phyloP scores from a whole-genome alignment of 2,113 vertebrate genomes.

The Sceloporus tristichus region DNA sequence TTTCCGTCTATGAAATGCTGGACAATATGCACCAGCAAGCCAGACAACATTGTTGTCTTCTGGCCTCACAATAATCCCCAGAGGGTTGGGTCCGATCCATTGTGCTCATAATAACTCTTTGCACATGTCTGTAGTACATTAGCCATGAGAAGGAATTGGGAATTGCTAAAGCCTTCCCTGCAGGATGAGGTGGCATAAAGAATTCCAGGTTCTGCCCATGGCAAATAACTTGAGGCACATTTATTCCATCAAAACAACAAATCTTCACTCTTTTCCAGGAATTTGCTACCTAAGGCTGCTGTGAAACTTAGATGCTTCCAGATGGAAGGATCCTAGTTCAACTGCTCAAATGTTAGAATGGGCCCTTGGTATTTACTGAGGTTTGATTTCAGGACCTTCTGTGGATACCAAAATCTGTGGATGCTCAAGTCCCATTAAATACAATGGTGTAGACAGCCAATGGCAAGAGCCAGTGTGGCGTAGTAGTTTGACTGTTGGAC shows the following conservation, averaged over 20 bases:
- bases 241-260: background rate
- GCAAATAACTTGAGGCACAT: background rate
- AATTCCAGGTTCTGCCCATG: background rate
- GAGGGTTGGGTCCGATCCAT: background rate
- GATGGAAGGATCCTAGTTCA: too few relatives aligned
- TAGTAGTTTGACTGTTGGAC: too few relatives aligned
- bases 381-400: too few relatives aligned
- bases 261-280: background rate
- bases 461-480: too few relatives aligned
- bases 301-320: too few relatives aligned
- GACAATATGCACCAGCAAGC: background rate
- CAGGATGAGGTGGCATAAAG: background rate
- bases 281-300: too few relatives aligned
- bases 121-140: background rate
- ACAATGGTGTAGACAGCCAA: too few relatives aligned
- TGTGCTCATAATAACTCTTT: background rate
- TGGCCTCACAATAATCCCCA: background rate
- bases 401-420: too few relatives aligned
- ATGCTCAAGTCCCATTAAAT: too few relatives aligned
- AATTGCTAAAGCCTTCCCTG: background rate
- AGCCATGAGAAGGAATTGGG: background rate
- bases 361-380: too few relatives aligned
- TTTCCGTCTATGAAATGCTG: background rate
- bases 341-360: too few relatives aligned
- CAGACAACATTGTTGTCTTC: background rate